Evolutionary conservation across 2,888 invertebrate genomes (phyloP).

Genomic region (Fragum fragum): DNA sequence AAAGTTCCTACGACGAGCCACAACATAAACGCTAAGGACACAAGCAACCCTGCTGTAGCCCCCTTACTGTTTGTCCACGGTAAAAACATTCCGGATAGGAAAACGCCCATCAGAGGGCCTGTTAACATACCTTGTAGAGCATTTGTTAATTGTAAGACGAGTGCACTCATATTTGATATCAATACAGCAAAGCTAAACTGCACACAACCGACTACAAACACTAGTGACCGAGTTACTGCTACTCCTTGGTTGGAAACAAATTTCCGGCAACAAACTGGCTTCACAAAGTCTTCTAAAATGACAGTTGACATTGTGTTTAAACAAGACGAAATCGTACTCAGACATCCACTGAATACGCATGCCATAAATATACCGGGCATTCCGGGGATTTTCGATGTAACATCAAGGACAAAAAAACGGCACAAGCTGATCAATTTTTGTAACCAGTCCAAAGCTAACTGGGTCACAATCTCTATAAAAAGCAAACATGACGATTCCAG

Average conservation of each 20-base stretch:
- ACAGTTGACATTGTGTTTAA: slow-evolving; percentile 52
- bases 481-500: slow-evolving; percentile 53
- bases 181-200: neutral
- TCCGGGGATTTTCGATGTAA: slow-evolving; percentile 75
- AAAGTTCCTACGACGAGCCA: slow-evolving; percentile 18
- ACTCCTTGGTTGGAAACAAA: neutral
- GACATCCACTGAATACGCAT: slow-evolving; percentile 8
- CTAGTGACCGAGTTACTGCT: neutral
- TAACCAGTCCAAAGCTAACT: neutral
- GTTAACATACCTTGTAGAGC: neutral
- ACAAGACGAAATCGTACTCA: slow-evolving; percentile 47
- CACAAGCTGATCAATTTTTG: slow-evolving; percentile 89
- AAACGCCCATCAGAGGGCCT: slow-evolving; percentile 25
- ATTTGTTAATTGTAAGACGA: slow-evolving; percentile 12
- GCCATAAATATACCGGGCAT: slow-evolving; percentile 19
- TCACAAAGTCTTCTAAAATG: slow-evolving; percentile 20
- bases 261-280: neutral
- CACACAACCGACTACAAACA: neutral
- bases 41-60: neutral
- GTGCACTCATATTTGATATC: neutral
- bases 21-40: slow-evolving; percentile 22
- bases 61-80: slow-evolving; percentile 29
- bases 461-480: slow-evolving; percentile 50
- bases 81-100: slow-evolving; percentile 24
- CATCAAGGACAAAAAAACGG: slow-evolving; percentile 95